Base-by-base conservation (phyloP, 2,113 vertebrate genomes). In the Xenus cinereus region DNA sequence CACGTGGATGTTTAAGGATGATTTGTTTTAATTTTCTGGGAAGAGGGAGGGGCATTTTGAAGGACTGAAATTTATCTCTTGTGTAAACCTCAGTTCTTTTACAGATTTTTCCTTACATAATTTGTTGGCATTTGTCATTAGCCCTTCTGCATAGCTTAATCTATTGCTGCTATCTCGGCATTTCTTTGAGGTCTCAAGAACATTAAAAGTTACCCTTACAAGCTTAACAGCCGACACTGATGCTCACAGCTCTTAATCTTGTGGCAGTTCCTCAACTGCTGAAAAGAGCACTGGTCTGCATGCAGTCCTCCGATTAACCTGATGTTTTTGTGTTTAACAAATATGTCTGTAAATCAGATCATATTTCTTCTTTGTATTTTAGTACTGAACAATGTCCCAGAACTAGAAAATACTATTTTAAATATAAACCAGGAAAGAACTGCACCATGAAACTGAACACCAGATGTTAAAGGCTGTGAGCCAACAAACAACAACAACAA, bases 361-460 rank as follows among this genome's bases (percentile, higher is more conserved):
- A 37, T 28, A 51, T 81, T 94, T 89, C 89, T 93, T 88, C 67
- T 84, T 84, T 57, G 45, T 54, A 84, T 81, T 90, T 84, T 84
- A 84, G 76, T n/a, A 89, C 57, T 66, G 62, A 96, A 90, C 80
- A 88, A 53, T 32, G 45, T 72, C 30, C 57, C 76, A 84, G 41
- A 85, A 90, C 22, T 57, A 93, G 39, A 96, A 91, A 95, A 69
- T 48, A 91, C 53, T 91, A 56, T 81, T 93, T 95, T 75, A 91
- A 97, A 95, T 76, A 96, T 23, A 95, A 96, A 90, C 71, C 80
- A 95, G 73, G 33, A 74, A 96, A 95, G 79, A 95, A 90, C 48
- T 78, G 72, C 56, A 87, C 79, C 77, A 89, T 73, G 76, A 95
- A 94, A 87, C 48, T 78, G 60, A 94, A 93, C 60, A 97, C 60